These are phyloP conservation scores for Eidolon helvum DNA, from an alignment of 2,113 vertebrate species.

Conservation along the genomic window DNA sequence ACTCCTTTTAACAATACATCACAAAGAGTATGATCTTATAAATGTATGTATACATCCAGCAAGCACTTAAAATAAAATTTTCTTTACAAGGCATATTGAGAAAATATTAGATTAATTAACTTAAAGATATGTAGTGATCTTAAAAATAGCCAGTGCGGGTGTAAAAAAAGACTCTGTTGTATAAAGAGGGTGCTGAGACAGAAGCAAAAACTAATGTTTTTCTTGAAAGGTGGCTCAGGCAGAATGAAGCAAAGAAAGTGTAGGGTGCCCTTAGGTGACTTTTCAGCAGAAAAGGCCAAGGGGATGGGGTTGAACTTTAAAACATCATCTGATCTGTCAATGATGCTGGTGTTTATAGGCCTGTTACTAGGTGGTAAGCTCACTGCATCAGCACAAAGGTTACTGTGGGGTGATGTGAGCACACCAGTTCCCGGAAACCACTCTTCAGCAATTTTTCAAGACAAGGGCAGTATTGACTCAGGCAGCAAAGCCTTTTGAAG, in stretches of 20 bases:
- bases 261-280: neutral
- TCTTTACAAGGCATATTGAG: neutral
- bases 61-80: neutral
- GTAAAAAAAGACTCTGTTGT: neutral
- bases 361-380: neutral
- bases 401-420: neutral
- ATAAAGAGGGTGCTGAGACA: neutral
- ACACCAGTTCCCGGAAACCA: neutral
- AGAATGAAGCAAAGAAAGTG: neutral
- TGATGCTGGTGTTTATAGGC: neutral
- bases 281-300: neutral
- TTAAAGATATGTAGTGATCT: neutral
- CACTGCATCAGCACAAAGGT: neutral
- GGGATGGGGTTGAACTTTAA: constrained; percentile 55
- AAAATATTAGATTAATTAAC: neutral
- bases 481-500: neutral
- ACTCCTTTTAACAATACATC: neutral
- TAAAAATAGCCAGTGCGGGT: neutral
- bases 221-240: neutral
- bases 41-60: neutral
- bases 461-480: neutral
- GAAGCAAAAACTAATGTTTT: neutral
- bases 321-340: neutral
- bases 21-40: neutral
- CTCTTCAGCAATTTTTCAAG: neutral